Evolutionary conservation across 2,797 vertebrate genomes (phyloP).

Genomic region (Typhlichthys eigenmanni): DNA sequence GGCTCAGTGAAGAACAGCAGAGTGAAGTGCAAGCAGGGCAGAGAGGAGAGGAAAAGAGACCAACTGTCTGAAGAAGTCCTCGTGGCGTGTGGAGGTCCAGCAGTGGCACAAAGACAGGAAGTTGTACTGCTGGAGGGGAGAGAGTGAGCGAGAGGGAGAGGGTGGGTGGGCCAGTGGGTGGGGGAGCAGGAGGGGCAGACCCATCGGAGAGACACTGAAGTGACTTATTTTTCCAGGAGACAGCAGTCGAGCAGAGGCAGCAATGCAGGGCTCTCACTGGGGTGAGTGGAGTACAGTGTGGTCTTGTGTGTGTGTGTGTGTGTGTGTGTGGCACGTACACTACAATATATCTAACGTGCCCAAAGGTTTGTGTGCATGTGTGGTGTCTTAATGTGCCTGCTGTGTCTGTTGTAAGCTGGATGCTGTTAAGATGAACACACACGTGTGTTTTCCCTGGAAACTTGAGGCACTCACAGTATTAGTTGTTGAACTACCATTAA

Average conservation of each 20-base stretch:
- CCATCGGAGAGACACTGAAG: slow-evolving; percentile 35
- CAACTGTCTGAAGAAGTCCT: slow-evolving; percentile 62
- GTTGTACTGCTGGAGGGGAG: slow-evolving; percentile 40
- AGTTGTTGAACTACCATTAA: slow-evolving; percentile 32
- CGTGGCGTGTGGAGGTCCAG: slow-evolving; percentile 57
- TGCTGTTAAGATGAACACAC: slow-evolving; percentile 18
- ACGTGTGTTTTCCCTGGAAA: slow-evolving; percentile 37
- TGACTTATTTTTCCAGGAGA: slow-evolving; percentile 49
- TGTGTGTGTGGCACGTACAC: background rate
- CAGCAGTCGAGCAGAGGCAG: slow-evolving; percentile 64
- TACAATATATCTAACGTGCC: background rate
- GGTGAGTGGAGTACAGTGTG: slow-evolving; percentile 52
- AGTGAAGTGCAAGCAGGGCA: slow-evolving; percentile 12
- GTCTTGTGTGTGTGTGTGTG: slow-evolving; percentile 12
- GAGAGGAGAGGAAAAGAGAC: slow-evolving; percentile 51
- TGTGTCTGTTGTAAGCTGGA: background rate
- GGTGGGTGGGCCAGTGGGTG: slow-evolving; percentile 3
- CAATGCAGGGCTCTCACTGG: slow-evolving; percentile 71
- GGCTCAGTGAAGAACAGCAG: background rate
- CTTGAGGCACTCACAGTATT: slow-evolving; percentile 31
- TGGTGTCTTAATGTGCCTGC: background rate
- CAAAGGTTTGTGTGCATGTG: background rate
- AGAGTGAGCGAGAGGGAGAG: slow-evolving; percentile 29
- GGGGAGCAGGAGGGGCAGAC: slow-evolving; percentile 26
- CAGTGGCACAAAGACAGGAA: slow-evolving; percentile 43